These are phyloP conservation scores for Microplitis mediator DNA, from an alignment of 1,140 invertebrate species.

Conservation along the genomic window DNA sequence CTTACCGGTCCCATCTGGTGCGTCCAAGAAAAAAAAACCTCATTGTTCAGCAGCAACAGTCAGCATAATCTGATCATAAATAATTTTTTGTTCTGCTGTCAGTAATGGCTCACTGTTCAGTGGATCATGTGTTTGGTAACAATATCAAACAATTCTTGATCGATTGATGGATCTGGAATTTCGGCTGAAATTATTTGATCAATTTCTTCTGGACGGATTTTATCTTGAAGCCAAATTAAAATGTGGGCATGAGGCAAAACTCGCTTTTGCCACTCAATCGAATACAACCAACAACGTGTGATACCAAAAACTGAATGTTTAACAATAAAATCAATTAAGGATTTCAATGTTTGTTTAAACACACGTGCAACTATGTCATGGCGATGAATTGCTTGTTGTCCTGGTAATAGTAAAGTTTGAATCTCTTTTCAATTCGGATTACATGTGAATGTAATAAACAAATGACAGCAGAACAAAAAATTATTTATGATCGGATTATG, in stretches of 20 bases:
- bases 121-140: constrained; percentile 51
- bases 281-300: constrained; percentile 54
- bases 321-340: constrained; percentile 42
- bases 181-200: constrained; percentile 1
- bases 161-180: constrained; percentile 53
- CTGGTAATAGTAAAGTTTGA: constrained; percentile 8
- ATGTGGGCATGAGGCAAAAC: constrained; percentile 38
- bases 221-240: not conserved
- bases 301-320: constrained; percentile 47
- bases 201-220: not conserved
- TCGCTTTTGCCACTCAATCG: constrained; percentile 61
- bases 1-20: no score
- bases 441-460: no score
- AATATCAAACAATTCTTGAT: constrained; percentile 52
- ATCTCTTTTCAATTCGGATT: no score
- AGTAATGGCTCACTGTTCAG: not conserved
- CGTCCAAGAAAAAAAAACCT: not conserved
- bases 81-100: no score
- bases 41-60: no score
- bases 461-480: constrained; percentile 17
- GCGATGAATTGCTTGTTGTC: constrained; percentile 43
- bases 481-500: no score
- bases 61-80: no score
- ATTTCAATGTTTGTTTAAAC: constrained; percentile 50
- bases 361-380: constrained; percentile 55